These are phyloP conservation scores for Magallana ariakensis DNA, from an alignment of 1,140 invertebrate genomes.

Conservation along the genomic window DNA sequence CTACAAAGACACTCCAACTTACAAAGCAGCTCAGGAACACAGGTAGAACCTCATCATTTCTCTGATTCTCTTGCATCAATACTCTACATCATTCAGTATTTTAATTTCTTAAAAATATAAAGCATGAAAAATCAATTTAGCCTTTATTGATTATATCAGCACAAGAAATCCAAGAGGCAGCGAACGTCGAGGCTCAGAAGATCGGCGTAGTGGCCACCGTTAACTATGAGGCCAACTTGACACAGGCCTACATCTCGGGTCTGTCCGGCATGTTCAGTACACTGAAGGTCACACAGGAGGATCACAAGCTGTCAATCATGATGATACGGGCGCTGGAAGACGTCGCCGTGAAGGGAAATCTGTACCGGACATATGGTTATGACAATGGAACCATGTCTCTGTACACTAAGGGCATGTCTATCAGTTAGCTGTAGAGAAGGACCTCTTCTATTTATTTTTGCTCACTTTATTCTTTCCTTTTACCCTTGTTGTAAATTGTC, in stretches of 20 bases:
- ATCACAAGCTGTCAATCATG: conserved; percentile 62
- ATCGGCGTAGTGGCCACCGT: conserved; percentile 45
- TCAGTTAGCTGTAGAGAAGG: no score
- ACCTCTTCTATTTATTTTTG: no score
- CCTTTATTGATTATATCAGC: conserved; percentile 44
- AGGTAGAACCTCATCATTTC: background rate
- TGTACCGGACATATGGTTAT: conserved; percentile 54
- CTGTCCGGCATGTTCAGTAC: conserved; percentile 50
- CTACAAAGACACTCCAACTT: background rate
- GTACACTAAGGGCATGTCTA: background rate
- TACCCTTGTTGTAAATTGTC: no score
- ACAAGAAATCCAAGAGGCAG: conserved; percentile 51
- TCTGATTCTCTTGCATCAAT: background rate
- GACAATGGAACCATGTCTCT: conserved; percentile 42
- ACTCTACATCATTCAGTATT: background rate
- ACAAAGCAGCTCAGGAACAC: background rate
- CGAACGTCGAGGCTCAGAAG: conserved; percentile 46
- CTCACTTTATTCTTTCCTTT: no score
- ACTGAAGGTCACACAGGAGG: conserved; percentile 55
- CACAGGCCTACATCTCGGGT: conserved; percentile 46
- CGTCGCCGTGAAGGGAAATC: conserved; percentile 53
- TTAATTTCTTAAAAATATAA: background rate
- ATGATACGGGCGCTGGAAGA: conserved; percentile 59
- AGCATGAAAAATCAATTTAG: background rate
- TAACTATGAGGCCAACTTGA: conserved; percentile 50